A percentile compares a stretch with the other conserved stretches of the same genome.
phyloP scores from a whole-genome alignment of 30 jellyfish, hydroid and myxozoan genomes.

The Chrysaora quinquecirrha region DNA sequence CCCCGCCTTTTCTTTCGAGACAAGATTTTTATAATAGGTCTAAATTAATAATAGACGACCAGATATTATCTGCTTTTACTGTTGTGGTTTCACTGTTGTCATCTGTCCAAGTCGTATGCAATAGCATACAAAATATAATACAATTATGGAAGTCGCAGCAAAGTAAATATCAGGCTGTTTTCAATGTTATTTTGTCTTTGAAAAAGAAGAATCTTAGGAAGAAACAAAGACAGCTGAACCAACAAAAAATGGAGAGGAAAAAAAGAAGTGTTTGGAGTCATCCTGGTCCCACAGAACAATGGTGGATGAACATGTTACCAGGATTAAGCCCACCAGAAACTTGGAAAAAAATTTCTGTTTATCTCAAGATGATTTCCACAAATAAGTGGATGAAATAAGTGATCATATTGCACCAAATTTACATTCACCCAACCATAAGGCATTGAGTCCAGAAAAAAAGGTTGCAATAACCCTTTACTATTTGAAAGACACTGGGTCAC shows the following conservation, averaged over 20 bases:
- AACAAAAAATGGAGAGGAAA: neutral
- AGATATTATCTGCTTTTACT: too few species aligned
- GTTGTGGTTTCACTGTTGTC: slow-evolving; percentile 4
- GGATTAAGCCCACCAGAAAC: neutral
- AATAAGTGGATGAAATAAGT: slow-evolving; percentile 19
- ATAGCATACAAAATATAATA: too few species aligned
- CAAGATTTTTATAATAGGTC: too few species aligned
- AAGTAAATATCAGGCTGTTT: too few species aligned
- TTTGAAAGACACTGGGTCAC: slow-evolving; percentile 63
- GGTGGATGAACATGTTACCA: slow-evolving; percentile 58
- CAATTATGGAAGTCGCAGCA: too few species aligned
- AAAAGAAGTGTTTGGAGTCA: neutral
- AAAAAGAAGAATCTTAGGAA: neutral
- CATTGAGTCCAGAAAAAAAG: slow-evolving; percentile 39
- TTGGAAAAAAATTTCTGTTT: neutral
- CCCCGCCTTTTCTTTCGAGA: neutral
- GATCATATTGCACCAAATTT: slow-evolving; percentile 41
- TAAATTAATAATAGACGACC: too few species aligned
- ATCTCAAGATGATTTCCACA: slow-evolving; percentile 19
- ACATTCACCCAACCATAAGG: slow-evolving; percentile 43
- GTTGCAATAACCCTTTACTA: slow-evolving; percentile 49
- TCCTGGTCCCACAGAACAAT: slow-evolving; percentile 55
- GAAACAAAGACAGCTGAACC: neutral
- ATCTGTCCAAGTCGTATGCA: neutral
- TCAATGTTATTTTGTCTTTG: too few species aligned